A percentile compares a stretch with the other conserved stretches of the same genome.
These are phyloP conservation scores for Drosophila miranda DNA, from an alignment of 1,140 invertebrate genomes.

Conservation along the genomic window DNA sequence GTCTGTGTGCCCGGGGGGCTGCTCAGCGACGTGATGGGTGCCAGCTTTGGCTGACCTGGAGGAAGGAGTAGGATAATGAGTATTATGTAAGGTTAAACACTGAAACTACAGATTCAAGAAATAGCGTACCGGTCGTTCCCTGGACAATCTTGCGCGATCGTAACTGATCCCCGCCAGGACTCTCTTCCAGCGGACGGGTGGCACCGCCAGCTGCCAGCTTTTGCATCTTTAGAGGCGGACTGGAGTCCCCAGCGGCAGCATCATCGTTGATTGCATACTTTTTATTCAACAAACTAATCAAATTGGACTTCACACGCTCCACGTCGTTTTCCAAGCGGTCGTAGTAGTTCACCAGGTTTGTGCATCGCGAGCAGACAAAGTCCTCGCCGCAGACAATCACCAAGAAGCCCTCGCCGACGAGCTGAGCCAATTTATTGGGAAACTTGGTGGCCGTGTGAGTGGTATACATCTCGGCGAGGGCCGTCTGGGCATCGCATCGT, in stretches of 20 bases:
- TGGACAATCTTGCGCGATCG: conserved; percentile 62
- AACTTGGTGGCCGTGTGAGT: conserved; percentile 78
- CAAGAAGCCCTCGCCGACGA: conserved; percentile 80
- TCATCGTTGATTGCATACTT: conserved; percentile 82
- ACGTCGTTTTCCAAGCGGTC: conserved; percentile 80
- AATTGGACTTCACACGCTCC: conserved; percentile 75
- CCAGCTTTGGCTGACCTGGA: conserved; percentile 60
- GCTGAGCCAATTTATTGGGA: conserved; percentile 80
- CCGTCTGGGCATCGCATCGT: conserved; percentile 55
- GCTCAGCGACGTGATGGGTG: conserved; percentile 36
- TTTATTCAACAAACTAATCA: conserved; percentile 78
- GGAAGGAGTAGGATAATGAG: background rate
- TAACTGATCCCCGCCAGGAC: conserved; percentile 43
- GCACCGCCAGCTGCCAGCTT: conserved; percentile 60
- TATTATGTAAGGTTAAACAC: background rate
- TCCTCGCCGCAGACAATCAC: conserved; percentile 80
- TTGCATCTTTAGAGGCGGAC: conserved; percentile 75
- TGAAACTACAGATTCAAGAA: no score
- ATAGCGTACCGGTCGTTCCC: conserved; percentile 50
- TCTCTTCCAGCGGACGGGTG: conserved; percentile 59
- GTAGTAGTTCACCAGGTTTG: conserved; percentile 80
- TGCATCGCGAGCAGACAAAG: conserved; percentile 80
- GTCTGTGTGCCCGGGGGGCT: conserved; percentile 62
- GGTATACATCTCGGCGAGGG: conserved; percentile 73
- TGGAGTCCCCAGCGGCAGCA: conserved; percentile 38